A percentile compares a stretch with the other conserved stretches of the same genome.
Conservation (phyloP, 2,113 vertebrate species). For the Orthonyx spaldingii region DNA sequence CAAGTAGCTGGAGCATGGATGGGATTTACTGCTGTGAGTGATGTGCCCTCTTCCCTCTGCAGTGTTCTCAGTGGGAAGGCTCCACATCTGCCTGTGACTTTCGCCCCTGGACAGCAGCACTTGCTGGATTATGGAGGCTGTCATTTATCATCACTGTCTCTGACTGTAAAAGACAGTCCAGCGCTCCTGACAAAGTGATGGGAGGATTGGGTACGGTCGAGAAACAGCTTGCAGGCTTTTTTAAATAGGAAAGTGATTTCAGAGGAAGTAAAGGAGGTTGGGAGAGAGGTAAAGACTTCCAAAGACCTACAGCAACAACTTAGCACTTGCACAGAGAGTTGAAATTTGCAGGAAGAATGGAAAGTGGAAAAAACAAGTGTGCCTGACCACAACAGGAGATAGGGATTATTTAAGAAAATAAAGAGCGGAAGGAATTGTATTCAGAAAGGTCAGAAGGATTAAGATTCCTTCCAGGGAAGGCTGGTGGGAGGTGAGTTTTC, state of each 20-base stretch:
- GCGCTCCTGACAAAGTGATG: neutral
- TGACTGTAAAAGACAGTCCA: slow-evolving; percentile 23
- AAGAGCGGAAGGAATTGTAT: neutral
- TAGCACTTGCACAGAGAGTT: neutral
- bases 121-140: slow-evolving; percentile 46
- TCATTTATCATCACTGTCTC: slow-evolving; percentile 29
- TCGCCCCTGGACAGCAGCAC: neutral
- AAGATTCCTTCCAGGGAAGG: neutral
- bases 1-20: fast-evolving
- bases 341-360: neutral
- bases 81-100: neutral
- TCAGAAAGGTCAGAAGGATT: neutral
- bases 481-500: neutral
- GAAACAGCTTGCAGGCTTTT: slow-evolving; percentile 15
- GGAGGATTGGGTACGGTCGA: neutral
- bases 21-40: neutral
- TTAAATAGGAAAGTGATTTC: neutral
- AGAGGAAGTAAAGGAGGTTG: neutral
- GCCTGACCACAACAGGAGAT: neutral
- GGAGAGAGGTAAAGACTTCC: neutral
- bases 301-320: neutral
- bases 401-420: neutral
- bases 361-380: neutral
- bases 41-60: neutral
- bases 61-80: neutral